Evolutionary conservation across 2,113 vertebrate genomes (phyloP), one percentile per base, ranked within the genome.

Genomic region (Smithornis capensis): DNA sequence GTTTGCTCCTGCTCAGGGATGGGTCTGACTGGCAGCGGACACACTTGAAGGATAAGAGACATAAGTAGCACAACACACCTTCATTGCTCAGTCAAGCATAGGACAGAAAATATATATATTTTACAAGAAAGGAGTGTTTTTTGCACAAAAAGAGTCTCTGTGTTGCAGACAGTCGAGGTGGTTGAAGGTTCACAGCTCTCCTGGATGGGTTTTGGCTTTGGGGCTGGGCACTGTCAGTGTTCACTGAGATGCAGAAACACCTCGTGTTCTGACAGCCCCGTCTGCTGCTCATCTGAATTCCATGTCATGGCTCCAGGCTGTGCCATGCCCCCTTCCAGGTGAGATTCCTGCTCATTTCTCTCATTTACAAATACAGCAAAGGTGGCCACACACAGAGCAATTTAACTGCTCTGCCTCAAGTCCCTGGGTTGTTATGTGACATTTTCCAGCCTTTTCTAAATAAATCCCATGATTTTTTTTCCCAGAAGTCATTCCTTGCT

Each of bases 361-460:
- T n/a, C 47, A 14, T 28, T 52, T 57, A 47, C 49, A 38, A 62
- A 40, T 3, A 23, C 19, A 42, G 37, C 38, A 29, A 40, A 38
- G 22, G 6, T 7, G 12, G 19, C 44, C 6, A 1, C 3, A 23
- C 3, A 2, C n/a, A 22, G 38, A 60, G 50, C 17, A 25, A 28
- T 76, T 13, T 29, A 38, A 45, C 24, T 25, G 24, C 6, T 14
- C 63, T 80, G 55, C 28, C 73, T 53, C 57, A 15, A 23, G 28
- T 44, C 38, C 57, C 40, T 40, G 55, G 18, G 19, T 44, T n/a
- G 19, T n/a, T 25, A 11, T 10, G 40, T 74, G 83, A 78, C n/a
- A 88, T 70, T 85, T 59, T 55, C 70, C 79, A 94, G 29, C 25
- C 55, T 80, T 90, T 88, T 73, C 75, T 64, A 60, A 64, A 92